Conservation (phyloP, 2,113 vertebrate genomes). For the Tenebrosternarchus preto region DNA sequence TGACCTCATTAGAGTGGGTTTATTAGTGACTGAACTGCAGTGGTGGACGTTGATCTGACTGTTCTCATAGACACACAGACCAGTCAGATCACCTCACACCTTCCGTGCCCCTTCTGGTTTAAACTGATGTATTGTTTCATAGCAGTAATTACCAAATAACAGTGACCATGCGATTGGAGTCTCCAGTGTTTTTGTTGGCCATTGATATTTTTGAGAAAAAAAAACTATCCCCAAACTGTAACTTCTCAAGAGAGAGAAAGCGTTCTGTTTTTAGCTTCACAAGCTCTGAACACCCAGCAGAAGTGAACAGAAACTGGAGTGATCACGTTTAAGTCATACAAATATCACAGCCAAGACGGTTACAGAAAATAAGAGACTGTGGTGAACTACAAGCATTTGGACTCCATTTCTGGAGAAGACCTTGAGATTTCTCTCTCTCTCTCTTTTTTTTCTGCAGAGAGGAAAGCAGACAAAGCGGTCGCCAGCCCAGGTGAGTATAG, state of each 20-base stretch:
- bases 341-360: no score
- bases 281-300: no score
- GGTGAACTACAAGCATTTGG: not conserved
- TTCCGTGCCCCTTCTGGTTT: not conserved
- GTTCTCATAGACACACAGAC: not conserved
- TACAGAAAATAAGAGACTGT: no score
- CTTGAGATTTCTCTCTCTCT: slow-evolving; percentile 30
- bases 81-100: not conserved
- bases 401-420: not conserved
- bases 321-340: no score
- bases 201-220: not conserved
- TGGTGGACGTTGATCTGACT: not conserved
- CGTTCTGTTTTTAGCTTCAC: no score
- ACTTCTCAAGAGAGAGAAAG: no score
- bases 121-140: not conserved
- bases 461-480: slow-evolving; percentile 78
- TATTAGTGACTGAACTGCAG: slow-evolving; percentile 10
- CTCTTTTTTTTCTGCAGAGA: slow-evolving; percentile 77
- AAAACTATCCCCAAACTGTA: not conserved
- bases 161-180: not conserved
- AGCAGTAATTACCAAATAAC: not conserved
- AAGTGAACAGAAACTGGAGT: no score
- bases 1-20: not conserved
- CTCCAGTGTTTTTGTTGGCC: not conserved
- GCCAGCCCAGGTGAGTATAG: slow-evolving; percentile 78